phyloP scores from a whole-genome alignment of 2,113 vertebrate genomes.

The Mystacornis crossleyi region DNA sequence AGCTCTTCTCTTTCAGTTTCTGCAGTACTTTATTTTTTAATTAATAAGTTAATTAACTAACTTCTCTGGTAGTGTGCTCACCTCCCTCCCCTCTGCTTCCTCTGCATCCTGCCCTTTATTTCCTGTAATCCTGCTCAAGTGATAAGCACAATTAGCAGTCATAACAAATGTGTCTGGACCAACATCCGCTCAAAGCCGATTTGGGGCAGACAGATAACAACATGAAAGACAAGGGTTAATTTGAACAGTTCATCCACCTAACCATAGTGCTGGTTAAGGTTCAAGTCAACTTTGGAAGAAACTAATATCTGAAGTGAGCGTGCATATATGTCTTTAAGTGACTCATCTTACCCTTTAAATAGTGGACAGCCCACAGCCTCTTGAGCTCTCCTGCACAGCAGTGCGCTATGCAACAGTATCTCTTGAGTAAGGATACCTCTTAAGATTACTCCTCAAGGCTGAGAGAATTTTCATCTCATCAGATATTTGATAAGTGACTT shows the following conservation, averaged over 20 bases:
- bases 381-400: background rate
- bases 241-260: background rate
- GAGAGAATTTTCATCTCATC: background rate
- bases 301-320: background rate
- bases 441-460: background rate
- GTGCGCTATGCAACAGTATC: background rate
- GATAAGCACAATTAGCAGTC: background rate
- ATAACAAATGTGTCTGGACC: background rate
- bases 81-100: background rate
- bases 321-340: background rate
- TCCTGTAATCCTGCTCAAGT: background rate
- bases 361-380: background rate
- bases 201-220: accelerated
- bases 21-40: background rate
- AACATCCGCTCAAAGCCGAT: accelerated
- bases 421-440: background rate
- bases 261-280: background rate
- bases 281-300: background rate
- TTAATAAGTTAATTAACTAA: background rate
- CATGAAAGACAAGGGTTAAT: background rate
- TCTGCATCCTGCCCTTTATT: background rate
- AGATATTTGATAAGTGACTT: background rate
- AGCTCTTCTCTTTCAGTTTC: background rate
- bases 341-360: background rate
- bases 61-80: background rate